Percentiles rank a stretch among this genome's conserved stretches.
These are phyloP conservation scores for Epinotia brunnichana DNA, from an alignment of 2,888 invertebrate species.

Conservation along the genomic window DNA sequence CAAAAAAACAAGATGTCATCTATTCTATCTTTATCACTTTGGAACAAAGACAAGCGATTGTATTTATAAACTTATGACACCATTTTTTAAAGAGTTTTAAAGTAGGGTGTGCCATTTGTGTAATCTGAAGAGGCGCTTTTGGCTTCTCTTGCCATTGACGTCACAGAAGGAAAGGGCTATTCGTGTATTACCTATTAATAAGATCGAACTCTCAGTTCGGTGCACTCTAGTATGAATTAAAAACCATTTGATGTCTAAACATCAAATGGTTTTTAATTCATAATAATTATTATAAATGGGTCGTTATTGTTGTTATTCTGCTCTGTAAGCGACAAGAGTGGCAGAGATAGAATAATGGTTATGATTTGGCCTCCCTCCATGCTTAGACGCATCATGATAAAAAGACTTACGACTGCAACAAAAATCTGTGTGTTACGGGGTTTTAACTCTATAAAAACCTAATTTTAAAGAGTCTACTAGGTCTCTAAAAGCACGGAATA, in stretches of 20 bases:
- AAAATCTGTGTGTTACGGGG: too few species aligned
- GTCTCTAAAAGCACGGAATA: too few species aligned
- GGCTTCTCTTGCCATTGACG: conserved; percentile 64
- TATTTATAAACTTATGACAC: conserved; percentile 61
- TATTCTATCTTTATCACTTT: background rate
- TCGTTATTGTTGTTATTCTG: too few species aligned
- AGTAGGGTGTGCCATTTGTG: conserved; percentile 58
- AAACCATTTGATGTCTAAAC: too few species aligned
- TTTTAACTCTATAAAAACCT: too few species aligned
- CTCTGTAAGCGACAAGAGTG: too few species aligned
- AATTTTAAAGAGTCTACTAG: too few species aligned
- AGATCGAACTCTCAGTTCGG: conserved; percentile 55
- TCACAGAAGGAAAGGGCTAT: conserved; percentile 71
- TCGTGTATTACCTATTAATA: conserved; percentile 71
- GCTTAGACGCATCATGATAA: background rate
- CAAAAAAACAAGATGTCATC: background rate
- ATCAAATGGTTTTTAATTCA: conserved; percentile 16
- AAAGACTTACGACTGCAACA: too few species aligned
- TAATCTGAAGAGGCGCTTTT: conserved; percentile 59
- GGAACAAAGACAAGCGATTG: conserved; percentile 11
- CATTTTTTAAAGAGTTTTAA: conserved; percentile 52
- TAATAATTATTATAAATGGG: background rate
- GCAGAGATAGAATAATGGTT: background rate
- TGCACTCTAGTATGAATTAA: too few species aligned
- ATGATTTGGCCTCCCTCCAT: background rate